Evolutionary conservation across 2,797 vertebrate species (phyloP).

Genomic region (Enteromius trimaculatus): DNA sequence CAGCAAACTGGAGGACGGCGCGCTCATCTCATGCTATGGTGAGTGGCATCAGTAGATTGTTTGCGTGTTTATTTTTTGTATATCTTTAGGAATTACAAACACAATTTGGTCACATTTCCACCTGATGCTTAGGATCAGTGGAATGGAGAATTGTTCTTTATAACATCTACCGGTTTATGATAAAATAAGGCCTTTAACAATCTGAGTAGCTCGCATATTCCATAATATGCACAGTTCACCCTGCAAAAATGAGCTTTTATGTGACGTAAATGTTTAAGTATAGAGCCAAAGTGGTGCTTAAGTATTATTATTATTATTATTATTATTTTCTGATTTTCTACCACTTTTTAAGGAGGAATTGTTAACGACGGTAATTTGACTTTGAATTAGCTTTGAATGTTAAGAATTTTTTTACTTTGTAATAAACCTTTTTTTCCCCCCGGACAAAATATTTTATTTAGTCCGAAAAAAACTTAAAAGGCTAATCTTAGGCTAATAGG

Average conservation of each 20-base stretch:
- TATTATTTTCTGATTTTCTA: background rate
- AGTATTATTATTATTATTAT: background rate
- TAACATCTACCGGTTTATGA: background rate
- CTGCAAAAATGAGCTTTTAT: background rate
- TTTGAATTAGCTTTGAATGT: background rate
- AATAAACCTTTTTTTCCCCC: background rate
- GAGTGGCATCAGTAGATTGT: constrained; percentile 71
- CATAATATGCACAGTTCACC: too few relatives aligned
- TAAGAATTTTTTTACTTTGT: background rate
- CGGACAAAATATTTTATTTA: background rate
- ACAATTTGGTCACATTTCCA: background rate
- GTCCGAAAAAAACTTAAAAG: background rate
- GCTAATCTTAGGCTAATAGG: too few relatives aligned
- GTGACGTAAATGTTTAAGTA: background rate
- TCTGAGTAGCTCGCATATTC: background rate
- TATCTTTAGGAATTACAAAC: background rate
- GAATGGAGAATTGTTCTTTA: background rate
- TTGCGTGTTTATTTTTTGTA: background rate
- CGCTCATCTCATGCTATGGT: constrained; percentile 91
- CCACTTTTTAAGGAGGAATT: background rate
- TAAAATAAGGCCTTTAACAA: background rate
- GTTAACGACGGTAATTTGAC: background rate
- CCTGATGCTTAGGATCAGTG: background rate
- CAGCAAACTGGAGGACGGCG: constrained; percentile 85
- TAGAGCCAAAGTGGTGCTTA: background rate